These are phyloP conservation scores for Jacana jacana DNA, from an alignment of 2,113 vertebrate genomes.

Conservation along the genomic window DNA sequence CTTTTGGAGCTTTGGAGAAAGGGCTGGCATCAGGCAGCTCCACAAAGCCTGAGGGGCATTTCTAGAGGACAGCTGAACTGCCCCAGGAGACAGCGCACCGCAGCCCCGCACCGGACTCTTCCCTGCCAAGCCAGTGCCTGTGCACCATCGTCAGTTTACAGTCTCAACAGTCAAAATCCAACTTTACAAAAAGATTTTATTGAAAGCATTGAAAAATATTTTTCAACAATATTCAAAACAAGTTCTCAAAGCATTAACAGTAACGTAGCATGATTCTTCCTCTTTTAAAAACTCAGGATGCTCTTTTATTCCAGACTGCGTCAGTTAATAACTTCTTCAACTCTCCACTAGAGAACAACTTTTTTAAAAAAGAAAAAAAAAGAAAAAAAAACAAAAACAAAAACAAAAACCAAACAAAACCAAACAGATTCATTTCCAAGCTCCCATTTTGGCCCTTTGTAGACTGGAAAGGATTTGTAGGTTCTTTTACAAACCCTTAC, in stretches of 20 bases:
- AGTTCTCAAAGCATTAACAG: conserved; percentile 68
- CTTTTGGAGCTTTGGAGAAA: not conserved
- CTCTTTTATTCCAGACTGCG: not conserved
- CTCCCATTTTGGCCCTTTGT: not conserved
- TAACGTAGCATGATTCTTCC: conserved; percentile 70
- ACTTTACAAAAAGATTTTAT: conserved; percentile 79
- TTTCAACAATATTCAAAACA: conserved; percentile 76
- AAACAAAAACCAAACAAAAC: too few relatives aligned
- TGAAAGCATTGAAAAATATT: conserved; percentile 82
- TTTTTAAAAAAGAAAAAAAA: not conserved
- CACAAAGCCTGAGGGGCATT: not conserved
- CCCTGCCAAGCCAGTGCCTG: not conserved
- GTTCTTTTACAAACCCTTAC: not conserved
- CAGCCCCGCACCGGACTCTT: not conserved
- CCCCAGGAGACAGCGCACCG: not conserved
- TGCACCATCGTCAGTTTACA: not conserved
- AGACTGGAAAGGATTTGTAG: not conserved
- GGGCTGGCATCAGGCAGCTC: not conserved
- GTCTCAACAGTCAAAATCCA: not conserved
- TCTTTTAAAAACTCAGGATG: conserved; percentile 30
- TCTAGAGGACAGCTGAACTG: not conserved
- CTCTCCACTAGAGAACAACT: not conserved
- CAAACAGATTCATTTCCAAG: not conserved
- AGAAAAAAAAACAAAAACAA: too few relatives aligned
- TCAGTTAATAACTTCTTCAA: not conserved